Percentiles rank a stretch among this genome's conserved stretches.
These are phyloP conservation scores for Calliphora vicina DNA, from an alignment of 1,140 invertebrate genomes.

Conservation along the genomic window DNA sequence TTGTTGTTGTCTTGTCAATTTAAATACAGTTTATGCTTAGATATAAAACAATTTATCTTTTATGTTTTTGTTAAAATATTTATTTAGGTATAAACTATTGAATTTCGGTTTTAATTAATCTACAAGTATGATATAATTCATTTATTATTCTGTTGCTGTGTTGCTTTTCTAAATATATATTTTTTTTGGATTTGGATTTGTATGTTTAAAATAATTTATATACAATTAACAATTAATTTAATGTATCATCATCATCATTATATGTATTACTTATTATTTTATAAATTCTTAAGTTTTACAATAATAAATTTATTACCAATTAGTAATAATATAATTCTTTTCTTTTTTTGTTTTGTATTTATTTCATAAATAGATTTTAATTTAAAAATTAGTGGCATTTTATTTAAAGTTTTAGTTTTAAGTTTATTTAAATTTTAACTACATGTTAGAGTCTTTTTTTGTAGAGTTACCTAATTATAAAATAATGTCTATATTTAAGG, in stretches of 20 bases:
- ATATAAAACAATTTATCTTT: not conserved
- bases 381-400: constrained; percentile 2
- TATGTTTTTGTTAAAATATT: not conserved
- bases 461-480: not conserved
- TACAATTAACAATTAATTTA: not conserved
- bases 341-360: not conserved
- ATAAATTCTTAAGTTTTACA: not conserved
- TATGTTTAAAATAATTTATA: not conserved
- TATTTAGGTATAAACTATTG: not conserved
- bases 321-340: not conserved
- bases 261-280: not conserved
- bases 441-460: not conserved
- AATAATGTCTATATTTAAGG: not conserved
- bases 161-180: not conserved
- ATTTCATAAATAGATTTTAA: not conserved
- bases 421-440: not conserved
- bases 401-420: not conserved
- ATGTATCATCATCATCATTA: not conserved
- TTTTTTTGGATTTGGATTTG: not conserved
- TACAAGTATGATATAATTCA: not conserved
- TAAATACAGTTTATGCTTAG: not conserved
- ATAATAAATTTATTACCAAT: not conserved
- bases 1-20: not conserved
- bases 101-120: not conserved
- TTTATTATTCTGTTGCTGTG: not conserved